Evolutionary conservation across 1,140 invertebrate species (phyloP), one percentile per base, ranked within the genome.

Genomic region (Tetramorium alpestre): DNA sequence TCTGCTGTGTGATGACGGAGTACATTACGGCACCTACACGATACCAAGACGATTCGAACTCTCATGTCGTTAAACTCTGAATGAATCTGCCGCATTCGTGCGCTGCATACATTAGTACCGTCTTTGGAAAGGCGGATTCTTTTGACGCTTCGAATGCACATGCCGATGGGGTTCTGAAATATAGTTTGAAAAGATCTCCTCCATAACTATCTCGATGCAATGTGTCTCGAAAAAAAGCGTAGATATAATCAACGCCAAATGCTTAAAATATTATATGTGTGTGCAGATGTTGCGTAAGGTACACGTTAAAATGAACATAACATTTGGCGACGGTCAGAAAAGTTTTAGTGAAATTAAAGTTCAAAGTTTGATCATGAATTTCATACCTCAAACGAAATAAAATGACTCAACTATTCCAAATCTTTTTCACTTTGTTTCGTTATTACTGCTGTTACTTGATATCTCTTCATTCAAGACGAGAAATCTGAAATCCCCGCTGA

Each of bases 1-100:
- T 49, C n/a, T 28, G 56, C 44, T n/a, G n/a, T n/a, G 11, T 11
- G 62, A 54, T 44, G 38, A 64, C 11, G 41, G 33, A 38, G 18
- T 73, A 22, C 41, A 58, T 44, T 51, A 51, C 51, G 10, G 22
- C 60, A 33, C 25, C 18, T 47, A 69, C 28, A 51, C 77, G 49
- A 49, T 77, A 85, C 65, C 33, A 47, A 54, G 41, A 60, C n/a
- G 47, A 51, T 47, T 73, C 58, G 22, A 16, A 25, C 47, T 41
- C 82, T 41, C 82, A 47, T 65, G 82, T 85, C 82, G 73, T 85
- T 85, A 85, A 85, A 85, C 82, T 65, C 47, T 22, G 33, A 76
- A 78, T 64, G 73, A 85, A 77, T 85, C 73, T n/a, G 73, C 25
- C 16, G 11, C 60, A 18, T 65, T 78, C 25, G 58, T 38, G 58